phyloP scores from a whole-genome alignment of 1,140 invertebrate species.

The Leguminivora glycinivorella region DNA sequence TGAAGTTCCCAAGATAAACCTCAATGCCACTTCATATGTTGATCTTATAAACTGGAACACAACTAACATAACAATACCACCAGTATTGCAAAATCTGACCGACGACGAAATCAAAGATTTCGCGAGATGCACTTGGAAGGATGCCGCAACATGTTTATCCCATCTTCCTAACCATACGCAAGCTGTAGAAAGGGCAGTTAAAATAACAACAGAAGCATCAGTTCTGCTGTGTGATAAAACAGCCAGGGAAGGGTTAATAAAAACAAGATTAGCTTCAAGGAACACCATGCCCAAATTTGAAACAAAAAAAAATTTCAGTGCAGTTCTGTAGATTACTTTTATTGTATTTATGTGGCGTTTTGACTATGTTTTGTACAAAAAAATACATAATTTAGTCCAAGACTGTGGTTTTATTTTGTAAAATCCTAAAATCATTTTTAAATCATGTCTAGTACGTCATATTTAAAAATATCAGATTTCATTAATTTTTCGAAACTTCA shows the following conservation, averaged over 20 bases:
- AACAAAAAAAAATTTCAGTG: constrained; percentile 23
- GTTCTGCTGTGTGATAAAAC: neutral
- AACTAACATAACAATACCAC: constrained; percentile 9
- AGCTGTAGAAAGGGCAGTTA: too few relatives aligned
- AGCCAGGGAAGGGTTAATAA: neutral
- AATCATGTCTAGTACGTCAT: too few relatives aligned
- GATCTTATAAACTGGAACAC: constrained; percentile 5
- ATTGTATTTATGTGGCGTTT: too few relatives aligned
- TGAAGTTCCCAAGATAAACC: neutral
- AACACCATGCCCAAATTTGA: constrained; percentile 35
- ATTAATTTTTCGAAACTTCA: too few relatives aligned
- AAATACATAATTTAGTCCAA: too few relatives aligned
- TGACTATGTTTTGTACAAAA: too few relatives aligned
- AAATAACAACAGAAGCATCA: constrained; percentile 33
- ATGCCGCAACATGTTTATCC: constrained; percentile 29
- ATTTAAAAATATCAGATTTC: too few relatives aligned
- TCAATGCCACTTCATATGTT: neutral
- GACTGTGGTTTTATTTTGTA: too few relatives aligned
- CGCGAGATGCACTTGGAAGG: too few relatives aligned
- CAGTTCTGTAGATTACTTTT: too few relatives aligned
- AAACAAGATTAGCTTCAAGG: constrained; percentile 2
- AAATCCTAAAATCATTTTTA: too few relatives aligned
- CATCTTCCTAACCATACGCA: constrained; percentile 32
- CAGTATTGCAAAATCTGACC: constrained; percentile 22
- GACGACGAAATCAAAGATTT: too few relatives aligned